These are phyloP conservation scores for Arizona elegans DNA, from an alignment of 2,113 vertebrate genomes.

Conservation along the genomic window DNA sequence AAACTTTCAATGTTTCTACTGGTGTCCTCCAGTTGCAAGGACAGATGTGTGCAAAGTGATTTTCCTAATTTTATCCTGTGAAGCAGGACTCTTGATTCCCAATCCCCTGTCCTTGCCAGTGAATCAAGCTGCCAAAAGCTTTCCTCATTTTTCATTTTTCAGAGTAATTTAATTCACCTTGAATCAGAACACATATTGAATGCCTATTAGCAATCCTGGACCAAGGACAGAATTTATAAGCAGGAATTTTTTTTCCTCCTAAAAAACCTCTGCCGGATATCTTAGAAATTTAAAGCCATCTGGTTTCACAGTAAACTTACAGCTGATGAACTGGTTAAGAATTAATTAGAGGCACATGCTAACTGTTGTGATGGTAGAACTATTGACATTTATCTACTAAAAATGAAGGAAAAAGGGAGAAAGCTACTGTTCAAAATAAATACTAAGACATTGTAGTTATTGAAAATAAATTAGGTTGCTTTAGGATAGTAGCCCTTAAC, in stretches of 20 bases:
- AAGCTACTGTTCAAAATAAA: constrained; percentile 7
- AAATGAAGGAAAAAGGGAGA: constrained; percentile 3
- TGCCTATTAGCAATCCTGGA: constrained; percentile 16
- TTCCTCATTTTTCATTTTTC: constrained; percentile 15
- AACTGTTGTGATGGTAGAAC: constrained; percentile 37
- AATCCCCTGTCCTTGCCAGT: not conserved
- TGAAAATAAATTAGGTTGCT: not conserved
- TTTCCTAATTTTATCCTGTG: not conserved
- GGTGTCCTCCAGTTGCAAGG: not conserved
- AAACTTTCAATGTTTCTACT: not conserved
- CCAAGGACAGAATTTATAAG: constrained; percentile 35
- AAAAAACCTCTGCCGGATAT: constrained; percentile 15
- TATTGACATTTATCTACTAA: constrained; percentile 44
- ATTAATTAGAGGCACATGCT: constrained; percentile 47
- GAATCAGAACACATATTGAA: constrained; percentile 17
- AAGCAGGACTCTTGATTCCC: not conserved
- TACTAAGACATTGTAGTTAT: constrained; percentile 4
- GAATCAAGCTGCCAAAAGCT: constrained; percentile 17
- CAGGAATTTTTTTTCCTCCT: not conserved
- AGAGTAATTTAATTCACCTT: constrained; percentile 37
- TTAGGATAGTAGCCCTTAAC: not conserved
- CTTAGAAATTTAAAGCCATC: constrained; percentile 37
- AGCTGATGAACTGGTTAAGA: constrained; percentile 42
- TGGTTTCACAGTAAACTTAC: constrained; percentile 37
- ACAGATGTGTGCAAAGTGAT: not conserved